Conservation (phyloP, 2,797 vertebrate genomes). For the Heliangelus exortis region DNA sequence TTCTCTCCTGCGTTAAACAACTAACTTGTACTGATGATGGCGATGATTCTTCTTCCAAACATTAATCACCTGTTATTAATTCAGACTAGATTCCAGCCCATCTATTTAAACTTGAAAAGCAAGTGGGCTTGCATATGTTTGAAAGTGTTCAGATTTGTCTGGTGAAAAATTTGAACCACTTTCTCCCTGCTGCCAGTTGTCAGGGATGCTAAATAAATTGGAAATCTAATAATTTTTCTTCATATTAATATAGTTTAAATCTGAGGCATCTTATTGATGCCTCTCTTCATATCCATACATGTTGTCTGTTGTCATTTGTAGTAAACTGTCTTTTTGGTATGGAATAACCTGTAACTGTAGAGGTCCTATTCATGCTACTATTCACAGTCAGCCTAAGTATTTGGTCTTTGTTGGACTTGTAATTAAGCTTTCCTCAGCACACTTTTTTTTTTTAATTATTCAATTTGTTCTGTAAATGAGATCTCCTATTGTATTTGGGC, state of each 20-base stretch:
- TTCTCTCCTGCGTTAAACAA: background rate
- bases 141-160: background rate
- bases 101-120: background rate
- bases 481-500: background rate
- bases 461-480: background rate
- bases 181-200: background rate
- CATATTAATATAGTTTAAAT: background rate
- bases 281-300: background rate
- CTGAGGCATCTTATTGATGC: background rate
- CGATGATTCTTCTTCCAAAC: background rate
- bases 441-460: background rate
- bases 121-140: background rate
- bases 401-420: background rate
- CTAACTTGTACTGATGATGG: background rate
- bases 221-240: background rate
- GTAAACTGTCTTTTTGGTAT: background rate
- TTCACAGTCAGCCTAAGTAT: background rate
- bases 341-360: background rate
- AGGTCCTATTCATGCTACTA: background rate
- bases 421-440: background rate
- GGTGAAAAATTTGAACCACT: background rate
- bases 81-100: background rate
- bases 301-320: background rate
- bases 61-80: background rate
- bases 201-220: background rate